Evolutionary conservation across 2,113 vertebrate genomes (phyloP), one percentile per base, ranked within the genome.

Genomic region (Hipposideros armiger): DNA sequence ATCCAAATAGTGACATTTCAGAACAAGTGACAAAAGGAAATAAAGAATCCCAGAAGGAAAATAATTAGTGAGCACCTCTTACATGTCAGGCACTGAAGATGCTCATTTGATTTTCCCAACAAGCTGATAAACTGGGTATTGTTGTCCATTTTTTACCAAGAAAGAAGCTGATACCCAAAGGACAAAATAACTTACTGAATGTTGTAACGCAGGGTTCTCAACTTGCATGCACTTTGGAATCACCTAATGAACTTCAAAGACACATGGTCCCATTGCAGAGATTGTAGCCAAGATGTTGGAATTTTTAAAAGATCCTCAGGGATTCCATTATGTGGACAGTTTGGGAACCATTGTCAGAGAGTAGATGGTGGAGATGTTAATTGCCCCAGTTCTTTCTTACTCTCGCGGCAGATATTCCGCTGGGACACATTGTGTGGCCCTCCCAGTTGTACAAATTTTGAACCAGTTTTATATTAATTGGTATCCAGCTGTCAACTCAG

Each of bases 291-390:
- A 40, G 24, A 66, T 22, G 36, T 85, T 40, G 16, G 16, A n/a
- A 60, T 76, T 94, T 91, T 81, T 32, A 62, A 73, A 85, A 70
- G 72, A 64, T 52, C 81, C 50, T 93, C 56, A 22, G 36, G 67
- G 14, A 72, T 81, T 66, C 81, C 17, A 45, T 28, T 26, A 7
- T 22, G n/a, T 0, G 0, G n/a, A 78, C 6, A 47, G 19, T 62
- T 58, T 81, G 83, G 66, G 42, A 67, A 60, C 22, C 56, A 19
- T 26, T 60, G 11, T 72, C n/a, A 26, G 11, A 85, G 24, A 42
- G 28, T 8, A 32, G 50, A 32, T 28, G 16, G 67, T 32, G 26
- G 60, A 82, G 28, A 76, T 76, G 52, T 17, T 56, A 40, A 69
- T 26, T 56, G 32, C 4, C 22, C 28, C 64, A 13, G 50, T 52